A percentile compares a stretch with the other conserved stretches of the same genome.
phyloP scores from a whole-genome alignment of 2,888 invertebrate genomes.

The Nomada hirtipes region DNA sequence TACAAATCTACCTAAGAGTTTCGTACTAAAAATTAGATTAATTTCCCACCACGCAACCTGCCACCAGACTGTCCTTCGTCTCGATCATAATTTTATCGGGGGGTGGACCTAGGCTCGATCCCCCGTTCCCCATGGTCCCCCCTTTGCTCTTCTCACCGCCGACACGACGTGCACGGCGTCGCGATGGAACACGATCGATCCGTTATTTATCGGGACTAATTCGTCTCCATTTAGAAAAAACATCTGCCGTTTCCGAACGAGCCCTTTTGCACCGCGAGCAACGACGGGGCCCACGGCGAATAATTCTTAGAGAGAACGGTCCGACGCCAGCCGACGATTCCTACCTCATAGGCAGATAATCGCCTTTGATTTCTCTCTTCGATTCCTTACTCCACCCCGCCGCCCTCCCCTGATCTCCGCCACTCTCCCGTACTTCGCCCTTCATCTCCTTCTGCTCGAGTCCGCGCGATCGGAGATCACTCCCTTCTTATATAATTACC shows the following conservation, averaged over 20 bases:
- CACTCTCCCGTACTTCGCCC: slow-evolving; percentile 54
- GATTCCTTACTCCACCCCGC: slow-evolving; percentile 74
- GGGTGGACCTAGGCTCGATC: not conserved
- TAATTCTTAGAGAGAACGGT: slow-evolving; percentile 74
- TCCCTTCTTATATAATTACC: slow-evolving; percentile 84
- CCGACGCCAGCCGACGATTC: slow-evolving; percentile 78
- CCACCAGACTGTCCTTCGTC: slow-evolving; percentile 2
- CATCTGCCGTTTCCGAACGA: slow-evolving; percentile 74
- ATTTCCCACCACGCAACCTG: not conserved
- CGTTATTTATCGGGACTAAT: slow-evolving; percentile 80
- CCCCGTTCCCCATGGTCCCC: not conserved
- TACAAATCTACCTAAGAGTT: no score
- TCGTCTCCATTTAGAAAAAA: slow-evolving; percentile 80
- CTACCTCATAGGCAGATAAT: slow-evolving; percentile 84
- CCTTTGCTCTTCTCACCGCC: not conserved
- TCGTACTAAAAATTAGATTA: no score
- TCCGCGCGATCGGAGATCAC: slow-evolving; percentile 82
- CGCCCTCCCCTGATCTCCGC: slow-evolving; percentile 60
- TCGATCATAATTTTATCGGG: not conserved
- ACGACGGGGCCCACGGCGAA: slow-evolving; percentile 74
- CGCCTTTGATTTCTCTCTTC: slow-evolving; percentile 84
- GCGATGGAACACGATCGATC: slow-evolving; percentile 69
- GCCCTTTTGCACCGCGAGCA: slow-evolving; percentile 71
- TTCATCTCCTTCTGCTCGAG: slow-evolving; percentile 68
- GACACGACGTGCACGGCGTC: slow-evolving; percentile 4